Base-by-base conservation (phyloP, 1,140 invertebrate genomes). In the Zaprionus camerounensis region DNA sequence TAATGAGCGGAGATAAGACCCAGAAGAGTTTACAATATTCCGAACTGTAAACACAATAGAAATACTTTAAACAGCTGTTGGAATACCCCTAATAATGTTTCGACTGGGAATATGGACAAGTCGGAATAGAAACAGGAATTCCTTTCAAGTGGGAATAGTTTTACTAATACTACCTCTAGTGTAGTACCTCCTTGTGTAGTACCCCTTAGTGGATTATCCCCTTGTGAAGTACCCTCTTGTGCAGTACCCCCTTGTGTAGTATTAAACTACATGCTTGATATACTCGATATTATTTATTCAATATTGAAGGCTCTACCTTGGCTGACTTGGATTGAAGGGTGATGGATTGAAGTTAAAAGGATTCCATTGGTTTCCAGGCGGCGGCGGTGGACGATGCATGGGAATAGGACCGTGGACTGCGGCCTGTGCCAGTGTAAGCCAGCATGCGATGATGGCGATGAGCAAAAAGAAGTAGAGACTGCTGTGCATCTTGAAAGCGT, bases 311-410 rank as follows among this genome's bases (percentile, higher is more conserved):
- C n/a, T 7, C 38, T 41, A 41, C n/a, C 38, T n/a, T 11, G 65
- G 65, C 13, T 57, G 53, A 5, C 5, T 26, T 2, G 69, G 69
- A 57, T 71, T 71, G 22, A 36, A 65, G 3, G 62, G 62, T 5
- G 44, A 65, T 34, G 62, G 62, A 24, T 17, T n/a, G n/a, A 56
- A 55, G 34, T 56, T 41, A 17, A 65, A 65, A 0, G 62, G 46
- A 34, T 34, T 65, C 28, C 20, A 53, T 64, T 51, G 61, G 24
- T 64, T 53, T 65, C 62, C 62, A 13, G 46, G 62, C 6, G 44
- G 36, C 24, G 59, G 55, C 20, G 31, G 56, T 12, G n/a, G 46
- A 0, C n/a, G 61, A 53, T 20, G 17, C 41, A 61, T 58, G 22
- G 46, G 36, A 22, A 41, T 56, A 22, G 15, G 31, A 11, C 31